Evolutionary conservation across 2,113 vertebrate species (phyloP).

Genomic region (Psettodes erumei): DNA sequence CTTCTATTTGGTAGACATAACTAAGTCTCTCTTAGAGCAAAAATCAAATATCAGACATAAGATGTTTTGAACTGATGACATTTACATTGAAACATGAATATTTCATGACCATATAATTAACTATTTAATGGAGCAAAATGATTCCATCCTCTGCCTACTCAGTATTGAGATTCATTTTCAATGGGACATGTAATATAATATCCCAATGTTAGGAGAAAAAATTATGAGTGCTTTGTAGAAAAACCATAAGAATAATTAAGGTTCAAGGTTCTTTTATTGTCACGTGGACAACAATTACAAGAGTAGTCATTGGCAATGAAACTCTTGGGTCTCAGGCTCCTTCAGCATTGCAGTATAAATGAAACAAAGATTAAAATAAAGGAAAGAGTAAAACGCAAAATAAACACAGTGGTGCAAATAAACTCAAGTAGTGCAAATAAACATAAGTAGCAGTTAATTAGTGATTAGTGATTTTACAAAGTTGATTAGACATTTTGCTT

Average conservation of each 20-base stretch:
- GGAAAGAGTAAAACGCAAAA: no score
- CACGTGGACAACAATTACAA: no score
- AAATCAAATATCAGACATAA: neutral
- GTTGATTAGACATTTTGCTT: neutral
- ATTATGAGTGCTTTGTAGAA: neutral
- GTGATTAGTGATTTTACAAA: slow-evolving; percentile 3
- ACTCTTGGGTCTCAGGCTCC: no score
- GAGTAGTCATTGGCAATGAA: no score
- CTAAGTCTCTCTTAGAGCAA: neutral
- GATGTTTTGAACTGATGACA: neutral
- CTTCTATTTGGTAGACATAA: neutral
- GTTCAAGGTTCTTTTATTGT: no score
- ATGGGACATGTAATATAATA: neutral
- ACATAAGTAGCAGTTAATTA: no score
- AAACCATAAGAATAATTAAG: neutral
- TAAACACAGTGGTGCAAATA: no score
- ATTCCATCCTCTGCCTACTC: neutral
- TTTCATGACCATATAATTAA: slow-evolving; percentile 10
- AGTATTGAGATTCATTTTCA: neutral
- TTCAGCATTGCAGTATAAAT: no score
- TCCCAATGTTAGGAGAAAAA: neutral
- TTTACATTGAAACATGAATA: slow-evolving; percentile 15
- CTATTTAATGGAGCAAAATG: neutral
- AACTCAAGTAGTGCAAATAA: no score
- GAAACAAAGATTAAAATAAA: no score